Evolutionary conservation across 2,888 invertebrate species (phyloP).

Genomic region (Synergus umbraculus): DNA sequence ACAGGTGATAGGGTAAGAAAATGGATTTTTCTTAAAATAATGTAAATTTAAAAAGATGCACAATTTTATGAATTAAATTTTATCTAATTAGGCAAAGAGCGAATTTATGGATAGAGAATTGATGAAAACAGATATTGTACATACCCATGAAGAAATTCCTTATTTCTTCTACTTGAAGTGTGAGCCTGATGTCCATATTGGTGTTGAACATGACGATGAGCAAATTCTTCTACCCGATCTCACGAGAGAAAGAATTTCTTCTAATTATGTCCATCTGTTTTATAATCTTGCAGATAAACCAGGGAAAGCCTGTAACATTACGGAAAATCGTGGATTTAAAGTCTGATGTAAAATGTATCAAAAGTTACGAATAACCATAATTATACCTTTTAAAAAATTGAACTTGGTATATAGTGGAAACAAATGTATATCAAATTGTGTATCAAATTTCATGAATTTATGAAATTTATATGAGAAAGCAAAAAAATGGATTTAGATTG

Average conservation of each 20-base stretch:
- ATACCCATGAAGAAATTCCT: slow-evolving; percentile 51
- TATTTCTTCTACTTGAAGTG: slow-evolving; percentile 54
- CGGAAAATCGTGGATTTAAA: slow-evolving; percentile 29
- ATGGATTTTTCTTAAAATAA: too few species aligned
- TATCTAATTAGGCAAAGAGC: slow-evolving; percentile 47
- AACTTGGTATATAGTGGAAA: too few species aligned
- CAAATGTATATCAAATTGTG: too few species aligned
- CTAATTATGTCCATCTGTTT: slow-evolving; percentile 55
- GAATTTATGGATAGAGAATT: slow-evolving; percentile 50
- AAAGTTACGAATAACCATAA: background rate
- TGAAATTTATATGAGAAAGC: too few species aligned
- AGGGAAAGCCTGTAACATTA: slow-evolving; percentile 26
- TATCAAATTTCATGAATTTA: too few species aligned
- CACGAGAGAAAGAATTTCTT: slow-evolving; percentile 56
- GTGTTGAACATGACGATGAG: slow-evolving; percentile 57
- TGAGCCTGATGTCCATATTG: slow-evolving; percentile 54
- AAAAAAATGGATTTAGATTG: too few species aligned
- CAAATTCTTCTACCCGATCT: slow-evolving; percentile 54
- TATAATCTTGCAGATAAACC: slow-evolving; percentile 61
- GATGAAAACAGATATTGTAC: slow-evolving; percentile 46
- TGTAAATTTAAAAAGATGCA: background rate
- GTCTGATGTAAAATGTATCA: background rate
- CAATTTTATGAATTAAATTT: background rate
- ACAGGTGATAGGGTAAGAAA: slow-evolving; percentile 52
- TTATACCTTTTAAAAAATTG: too few species aligned